phyloP scores from a whole-genome alignment of 2,113 vertebrate species.

The Gymnocephalus cernua region DNA sequence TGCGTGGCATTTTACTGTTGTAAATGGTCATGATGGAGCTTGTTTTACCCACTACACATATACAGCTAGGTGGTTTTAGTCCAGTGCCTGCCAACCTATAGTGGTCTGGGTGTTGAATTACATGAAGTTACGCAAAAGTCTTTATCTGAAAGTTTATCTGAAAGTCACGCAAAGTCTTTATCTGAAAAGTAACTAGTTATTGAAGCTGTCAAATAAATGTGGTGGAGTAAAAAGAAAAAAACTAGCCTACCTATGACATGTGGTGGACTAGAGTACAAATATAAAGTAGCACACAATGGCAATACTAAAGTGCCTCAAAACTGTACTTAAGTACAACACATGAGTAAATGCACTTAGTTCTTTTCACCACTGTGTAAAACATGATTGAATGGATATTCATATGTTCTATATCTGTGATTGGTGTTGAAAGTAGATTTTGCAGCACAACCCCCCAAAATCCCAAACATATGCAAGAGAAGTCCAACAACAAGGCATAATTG shows the following conservation, averaged over 20 bases:
- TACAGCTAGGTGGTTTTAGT: not conserved
- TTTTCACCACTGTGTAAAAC: not conserved
- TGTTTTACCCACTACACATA: not conserved
- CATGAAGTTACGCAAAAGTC: not conserved
- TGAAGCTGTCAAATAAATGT: not conserved
- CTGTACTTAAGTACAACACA: too few relatives aligned
- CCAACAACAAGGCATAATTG: not conserved
- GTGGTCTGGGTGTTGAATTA: not conserved
- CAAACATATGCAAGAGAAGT: not conserved
- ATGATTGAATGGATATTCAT: not conserved
- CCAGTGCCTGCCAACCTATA: not conserved
- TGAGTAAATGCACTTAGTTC: too few relatives aligned
- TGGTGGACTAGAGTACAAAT: too few relatives aligned
- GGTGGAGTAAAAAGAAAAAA: not conserved
- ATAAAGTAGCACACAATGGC: too few relatives aligned
- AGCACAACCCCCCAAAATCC: not conserved
- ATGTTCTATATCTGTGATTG: not conserved
- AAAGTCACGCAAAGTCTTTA: not conserved
- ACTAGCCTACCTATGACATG: too few relatives aligned
- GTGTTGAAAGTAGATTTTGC: too few relatives aligned
- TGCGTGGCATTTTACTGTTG: not conserved
- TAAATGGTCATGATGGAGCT: not conserved
- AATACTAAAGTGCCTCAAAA: too few relatives aligned
- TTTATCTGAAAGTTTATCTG: not conserved
- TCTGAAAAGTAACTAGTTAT: not conserved